Evolutionary conservation across 2,797 vertebrate genomes (phyloP).

Genomic region (Sitta carolinensis): DNA sequence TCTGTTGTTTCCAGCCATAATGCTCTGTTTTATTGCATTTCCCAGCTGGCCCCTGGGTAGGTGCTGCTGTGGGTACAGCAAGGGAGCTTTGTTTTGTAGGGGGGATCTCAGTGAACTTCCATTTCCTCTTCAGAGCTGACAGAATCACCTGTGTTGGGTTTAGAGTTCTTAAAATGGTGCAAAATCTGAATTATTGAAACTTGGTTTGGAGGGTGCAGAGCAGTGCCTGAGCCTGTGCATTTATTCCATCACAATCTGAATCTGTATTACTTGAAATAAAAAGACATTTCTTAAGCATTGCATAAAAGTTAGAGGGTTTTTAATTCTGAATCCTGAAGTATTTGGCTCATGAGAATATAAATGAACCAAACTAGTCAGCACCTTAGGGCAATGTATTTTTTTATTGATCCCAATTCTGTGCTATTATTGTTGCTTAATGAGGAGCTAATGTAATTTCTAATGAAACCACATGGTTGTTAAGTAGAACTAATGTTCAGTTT

Average conservation of each 20-base stretch:
- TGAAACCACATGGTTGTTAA: constrained; percentile 61
- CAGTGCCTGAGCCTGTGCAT: not conserved
- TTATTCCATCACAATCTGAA: not conserved
- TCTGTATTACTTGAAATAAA: not conserved
- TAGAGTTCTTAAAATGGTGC: not conserved
- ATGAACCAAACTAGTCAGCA: constrained; percentile 52
- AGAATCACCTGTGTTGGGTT: not conserved
- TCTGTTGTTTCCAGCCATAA: not conserved
- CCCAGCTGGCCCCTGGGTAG: not conserved
- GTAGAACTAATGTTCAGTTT: constrained; percentile 66
- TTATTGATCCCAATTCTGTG: constrained; percentile 60
- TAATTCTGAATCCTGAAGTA: not conserved
- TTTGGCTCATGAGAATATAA: constrained; percentile 32
- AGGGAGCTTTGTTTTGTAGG: not conserved
- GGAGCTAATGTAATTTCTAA: constrained; percentile 74
- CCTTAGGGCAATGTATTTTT: constrained; percentile 54
- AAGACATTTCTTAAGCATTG: not conserved
- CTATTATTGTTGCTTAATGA: constrained; percentile 75
- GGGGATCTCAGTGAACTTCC: not conserved
- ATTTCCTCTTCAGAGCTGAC: not conserved
- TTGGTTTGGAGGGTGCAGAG: not conserved
- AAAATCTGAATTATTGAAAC: not conserved
- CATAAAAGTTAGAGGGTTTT: not conserved
- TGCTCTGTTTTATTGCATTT: not conserved
- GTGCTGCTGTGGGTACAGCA: not conserved